Base-by-base conservation (phyloP, 2,888 invertebrate species). In the Xylocampa areola region DNA sequence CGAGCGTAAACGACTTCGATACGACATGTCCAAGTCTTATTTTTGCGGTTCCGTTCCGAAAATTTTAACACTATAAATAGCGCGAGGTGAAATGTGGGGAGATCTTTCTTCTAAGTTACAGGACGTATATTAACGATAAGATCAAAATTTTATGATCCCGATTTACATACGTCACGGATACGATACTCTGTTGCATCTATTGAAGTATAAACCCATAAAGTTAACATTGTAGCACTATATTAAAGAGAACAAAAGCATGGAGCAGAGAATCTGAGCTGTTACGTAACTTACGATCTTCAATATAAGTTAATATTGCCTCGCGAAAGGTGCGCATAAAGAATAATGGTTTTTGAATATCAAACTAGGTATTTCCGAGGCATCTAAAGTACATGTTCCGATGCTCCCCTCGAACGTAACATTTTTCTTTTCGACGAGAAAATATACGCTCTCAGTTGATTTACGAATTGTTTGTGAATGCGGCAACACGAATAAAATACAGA, bases 281-380 rank as follows among this genome's bases (percentile, higher is more conserved):
- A 54, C 40, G 44, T 73, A 72, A 71, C 41, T 55, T 68, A 63
- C 57, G 67, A 69, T 71, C 67, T 73, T 45, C 76, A 75, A 69
- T 81, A 74, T 77, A 70, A 71, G 73, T 73, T 76, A 74, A 80
- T 80, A 80, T 67, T 59, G 52, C 50, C 51, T 61, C 50, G 53
- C 49, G 36, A 68, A 71, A 72, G 72, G 73, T 71, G 70, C 61
- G 59, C 66, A 72, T 74, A 73, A 68, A 76, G 74, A 80, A 73
- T 78, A 77, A 81, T 74, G 68, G 68, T 66, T 78, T 77, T 73
- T 79, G 79, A 80, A 82, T 81, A 80, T 75, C 64, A 67, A 77
- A 77, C 69, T 72, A 73, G 63, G 58, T 73, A 70, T 64, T 64
- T 62, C 64, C 66, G 50, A 58, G 51, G 60, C 62, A 50, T 45